Conservation (phyloP, 2,797 vertebrate genomes). For the Octomys mimax region DNA sequence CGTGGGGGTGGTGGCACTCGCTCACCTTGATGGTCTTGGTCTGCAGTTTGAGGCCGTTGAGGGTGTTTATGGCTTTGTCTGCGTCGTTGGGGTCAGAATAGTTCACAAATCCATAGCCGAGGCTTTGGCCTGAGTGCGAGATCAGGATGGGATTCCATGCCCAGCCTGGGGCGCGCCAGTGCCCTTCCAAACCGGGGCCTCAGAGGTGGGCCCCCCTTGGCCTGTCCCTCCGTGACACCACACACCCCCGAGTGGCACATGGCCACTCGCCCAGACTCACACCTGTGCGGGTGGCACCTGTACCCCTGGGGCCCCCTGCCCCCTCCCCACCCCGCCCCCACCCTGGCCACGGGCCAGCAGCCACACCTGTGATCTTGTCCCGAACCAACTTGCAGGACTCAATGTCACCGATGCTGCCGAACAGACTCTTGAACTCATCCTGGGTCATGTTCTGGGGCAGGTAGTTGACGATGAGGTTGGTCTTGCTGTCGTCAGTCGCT, state of each 20-base stretch:
- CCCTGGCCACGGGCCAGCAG: neutral
- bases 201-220: neutral
- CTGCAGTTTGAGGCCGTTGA: conserved; percentile 98
- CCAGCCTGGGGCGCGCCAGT: no score
- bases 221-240: neutral
- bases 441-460: conserved; percentile 99
- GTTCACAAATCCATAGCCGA: conserved; percentile 98
- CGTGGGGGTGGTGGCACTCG: neutral
- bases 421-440: conserved; percentile 98
- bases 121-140: conserved; percentile 93
- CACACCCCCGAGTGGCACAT: neutral
- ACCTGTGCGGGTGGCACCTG: neutral
- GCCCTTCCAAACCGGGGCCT: neutral
- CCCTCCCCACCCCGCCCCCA: neutral
- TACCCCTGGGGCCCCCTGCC: neutral
- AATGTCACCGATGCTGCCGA: conserved; percentile 97
- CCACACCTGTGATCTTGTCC: conserved; percentile 97
- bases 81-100: conserved; percentile 98
- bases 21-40: conserved; percentile 99
- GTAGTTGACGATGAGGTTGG: conserved; percentile 99
- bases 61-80: conserved; percentile 98
- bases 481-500: conserved; percentile 97
- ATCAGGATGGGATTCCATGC: neutral
- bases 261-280: neutral
- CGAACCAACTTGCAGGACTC: conserved; percentile 98